Conservation (phyloP, 2,888 invertebrate species). For the Fragum fragum region DNA sequence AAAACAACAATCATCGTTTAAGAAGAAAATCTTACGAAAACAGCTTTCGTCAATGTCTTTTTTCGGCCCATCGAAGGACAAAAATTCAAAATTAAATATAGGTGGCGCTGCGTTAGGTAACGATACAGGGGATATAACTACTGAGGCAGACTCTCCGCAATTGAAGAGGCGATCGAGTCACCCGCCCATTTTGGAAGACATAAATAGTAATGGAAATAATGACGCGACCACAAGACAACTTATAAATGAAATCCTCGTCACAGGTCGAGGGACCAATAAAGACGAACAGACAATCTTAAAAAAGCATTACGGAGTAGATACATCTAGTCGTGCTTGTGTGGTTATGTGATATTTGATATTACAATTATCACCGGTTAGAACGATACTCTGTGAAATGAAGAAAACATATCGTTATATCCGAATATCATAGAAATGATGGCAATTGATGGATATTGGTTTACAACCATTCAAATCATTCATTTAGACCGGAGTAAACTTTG, state of each 20-base stretch:
- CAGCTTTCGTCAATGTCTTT: constrained; percentile 54
- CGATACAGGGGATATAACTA: constrained; percentile 20
- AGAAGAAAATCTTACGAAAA: constrained; percentile 41
- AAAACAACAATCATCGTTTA: constrained; percentile 36
- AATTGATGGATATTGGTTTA: no score
- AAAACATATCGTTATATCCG: no score
- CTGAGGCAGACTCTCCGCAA: constrained; percentile 10
- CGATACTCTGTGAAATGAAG: no score
- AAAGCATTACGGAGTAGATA: constrained; percentile 32
- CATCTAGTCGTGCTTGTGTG: constrained; percentile 56
- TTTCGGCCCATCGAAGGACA: constrained; percentile 27
- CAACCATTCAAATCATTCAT: no score
- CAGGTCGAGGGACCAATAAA: constrained; percentile 40
- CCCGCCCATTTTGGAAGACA: constrained; percentile 9
- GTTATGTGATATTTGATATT: constrained; percentile 47
- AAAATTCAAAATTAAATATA: not conserved
- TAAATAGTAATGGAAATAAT: not conserved
- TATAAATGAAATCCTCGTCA: not conserved
- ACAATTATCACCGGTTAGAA: no score
- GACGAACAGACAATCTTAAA: constrained; percentile 48
- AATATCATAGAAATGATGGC: no score
- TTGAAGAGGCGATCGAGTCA: constrained; percentile 11
- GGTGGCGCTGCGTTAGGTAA: not conserved
- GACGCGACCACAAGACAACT: not conserved
- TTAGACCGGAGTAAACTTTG: no score